Evolutionary conservation across 2,797 vertebrate species (phyloP).

Genomic region (Momotus momota): DNA sequence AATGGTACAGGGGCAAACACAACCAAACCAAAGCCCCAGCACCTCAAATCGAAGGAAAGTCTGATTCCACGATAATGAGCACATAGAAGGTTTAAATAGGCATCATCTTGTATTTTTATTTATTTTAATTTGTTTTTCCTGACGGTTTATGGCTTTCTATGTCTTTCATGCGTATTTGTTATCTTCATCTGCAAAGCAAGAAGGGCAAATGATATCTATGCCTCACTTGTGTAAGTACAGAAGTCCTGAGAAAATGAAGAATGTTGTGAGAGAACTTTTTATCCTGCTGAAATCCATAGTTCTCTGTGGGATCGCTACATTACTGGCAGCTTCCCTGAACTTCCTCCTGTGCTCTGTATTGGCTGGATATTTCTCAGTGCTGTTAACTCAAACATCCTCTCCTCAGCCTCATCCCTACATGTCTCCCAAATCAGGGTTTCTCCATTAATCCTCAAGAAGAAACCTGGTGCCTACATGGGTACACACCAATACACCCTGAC

Average conservation of each 20-base stretch:
- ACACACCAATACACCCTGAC: background rate
- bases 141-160: background rate
- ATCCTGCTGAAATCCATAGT: background rate
- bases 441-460: background rate
- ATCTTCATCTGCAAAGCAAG: background rate
- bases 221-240: background rate
- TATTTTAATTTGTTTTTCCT: background rate
- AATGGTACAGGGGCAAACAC: background rate
- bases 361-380: background rate
- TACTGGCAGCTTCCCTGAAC: background rate
- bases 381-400: background rate
- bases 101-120: background rate
- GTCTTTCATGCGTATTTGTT: background rate
- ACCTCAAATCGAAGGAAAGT: background rate
- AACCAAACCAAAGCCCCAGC: background rate
- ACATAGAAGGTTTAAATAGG: background rate
- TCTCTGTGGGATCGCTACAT: background rate
- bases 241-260: background rate
- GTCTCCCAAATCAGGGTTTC: background rate
- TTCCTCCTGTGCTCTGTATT: background rate
- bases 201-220: background rate
- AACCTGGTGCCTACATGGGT: fast-evolving
- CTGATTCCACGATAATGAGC: background rate
- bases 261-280: background rate
- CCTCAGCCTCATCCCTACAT: background rate